phyloP scores from a whole-genome alignment of 2,797 vertebrate genomes.

The Ammospiza maritima region DNA sequence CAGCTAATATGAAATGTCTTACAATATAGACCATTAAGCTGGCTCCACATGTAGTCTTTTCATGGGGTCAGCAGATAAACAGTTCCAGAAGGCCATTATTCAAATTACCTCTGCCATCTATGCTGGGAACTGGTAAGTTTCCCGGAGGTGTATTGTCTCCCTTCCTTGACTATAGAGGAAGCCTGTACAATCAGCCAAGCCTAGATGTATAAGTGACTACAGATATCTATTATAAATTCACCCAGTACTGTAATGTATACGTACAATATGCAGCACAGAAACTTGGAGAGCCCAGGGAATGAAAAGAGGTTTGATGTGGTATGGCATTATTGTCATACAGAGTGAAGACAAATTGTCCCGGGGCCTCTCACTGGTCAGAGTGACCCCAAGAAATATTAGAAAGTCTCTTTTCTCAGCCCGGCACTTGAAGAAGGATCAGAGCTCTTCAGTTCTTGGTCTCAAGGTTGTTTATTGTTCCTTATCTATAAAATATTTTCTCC shows the following conservation, averaged over 20 bases:
- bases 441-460: too few species aligned
- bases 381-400: too few species aligned
- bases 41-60: background rate
- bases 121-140: background rate
- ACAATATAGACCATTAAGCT: background rate
- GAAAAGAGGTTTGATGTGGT: background rate
- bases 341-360: background rate
- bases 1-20: background rate
- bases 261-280: background rate
- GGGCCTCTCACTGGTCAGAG: too few species aligned
- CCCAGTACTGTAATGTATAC: background rate
- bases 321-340: background rate
- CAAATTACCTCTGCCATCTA: background rate
- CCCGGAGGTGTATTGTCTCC: background rate
- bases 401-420: too few species aligned
- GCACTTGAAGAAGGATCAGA: too few species aligned
- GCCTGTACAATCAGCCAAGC: background rate
- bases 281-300: background rate
- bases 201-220: background rate
- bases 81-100: background rate
- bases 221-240: background rate
- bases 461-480: too few species aligned
- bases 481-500: too few species aligned
- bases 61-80: background rate
- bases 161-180: background rate